phyloP scores from a whole-genome alignment of 2,113 vertebrate species.

The Pomatorhinus ruficollis region DNA sequence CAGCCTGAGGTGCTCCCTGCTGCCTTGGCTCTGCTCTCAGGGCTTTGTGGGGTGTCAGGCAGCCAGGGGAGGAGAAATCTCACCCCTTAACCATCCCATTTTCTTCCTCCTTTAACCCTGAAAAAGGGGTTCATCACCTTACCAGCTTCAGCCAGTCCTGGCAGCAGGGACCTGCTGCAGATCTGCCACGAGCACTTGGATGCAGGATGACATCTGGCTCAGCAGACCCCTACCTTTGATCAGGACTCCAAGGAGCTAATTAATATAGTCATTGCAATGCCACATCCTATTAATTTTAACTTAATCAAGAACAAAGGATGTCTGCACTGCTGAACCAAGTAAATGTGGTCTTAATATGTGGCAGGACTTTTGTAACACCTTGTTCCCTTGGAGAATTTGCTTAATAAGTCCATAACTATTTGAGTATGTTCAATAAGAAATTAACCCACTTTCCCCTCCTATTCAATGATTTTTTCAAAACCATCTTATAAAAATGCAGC shows the following conservation, averaged over 20 bases:
- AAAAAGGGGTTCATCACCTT: not conserved
- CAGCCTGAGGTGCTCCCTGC: not conserved
- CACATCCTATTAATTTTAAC: not conserved
- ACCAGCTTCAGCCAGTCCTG: not conserved
- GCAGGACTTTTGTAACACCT: not conserved
- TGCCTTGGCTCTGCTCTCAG: not conserved
- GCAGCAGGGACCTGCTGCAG: not conserved
- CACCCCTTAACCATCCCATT: not conserved
- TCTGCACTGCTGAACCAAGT: not conserved
- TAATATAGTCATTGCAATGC: not conserved
- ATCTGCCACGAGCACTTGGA: not conserved
- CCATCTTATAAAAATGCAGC: conserved; percentile 7
- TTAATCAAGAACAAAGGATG: not conserved
- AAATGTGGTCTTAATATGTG: not conserved
- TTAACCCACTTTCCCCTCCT: not conserved
- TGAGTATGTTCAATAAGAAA: not conserved
- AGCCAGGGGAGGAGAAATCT: not conserved
- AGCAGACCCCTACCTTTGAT: not conserved
- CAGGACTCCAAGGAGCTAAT: not conserved
- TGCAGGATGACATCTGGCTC: not conserved
- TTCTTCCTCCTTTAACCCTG: not conserved
- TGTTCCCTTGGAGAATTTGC: not conserved
- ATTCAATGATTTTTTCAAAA: not conserved
- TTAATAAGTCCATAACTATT: not conserved
- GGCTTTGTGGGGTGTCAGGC: not conserved